Base-by-base conservation (phyloP, 1,140 invertebrate genomes). In the Bradynema listronoti region DNA sequence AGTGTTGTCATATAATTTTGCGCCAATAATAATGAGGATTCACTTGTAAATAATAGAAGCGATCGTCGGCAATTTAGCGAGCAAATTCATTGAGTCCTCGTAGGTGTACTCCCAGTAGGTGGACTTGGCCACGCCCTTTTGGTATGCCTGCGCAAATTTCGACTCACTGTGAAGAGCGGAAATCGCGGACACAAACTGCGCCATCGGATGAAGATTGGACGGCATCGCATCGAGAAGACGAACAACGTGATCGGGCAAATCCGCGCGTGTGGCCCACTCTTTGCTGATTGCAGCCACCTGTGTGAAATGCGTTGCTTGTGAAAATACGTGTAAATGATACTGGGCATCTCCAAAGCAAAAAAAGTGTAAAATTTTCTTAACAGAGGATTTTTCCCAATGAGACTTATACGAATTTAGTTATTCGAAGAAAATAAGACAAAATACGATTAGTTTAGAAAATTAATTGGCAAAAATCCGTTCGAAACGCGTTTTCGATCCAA, bases 181-280 rank as follows among this genome's bases (percentile, higher is more conserved):
- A 59, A 94, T 86, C 9, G 91, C 92, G 30, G 89, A 87, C 42
- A 87, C 87, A 73, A 95, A 90, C 79, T 96, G 92, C 9, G 90
- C 87, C 92, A 96, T 96, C 0, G 91, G 91, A 76, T 95, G 91
- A 27, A 97, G 80, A 62, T 85, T 85, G 65, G 85, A 85, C n/a
- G 93, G 93, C 81, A 97, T 89, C 78, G 91, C 91, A 80, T 95
- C 94, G 62, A 97, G 80, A 83, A 95, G 87, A 27, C 87, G 90
- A 9, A 91, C 89, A 30, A 97, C 90, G 80, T 96, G 91, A 45
- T 86, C 84, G 1, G 93, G 92, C 4, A 98, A 83, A 77, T 84
- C 86, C 78, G 88, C 89, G 66, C 90, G 83, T 36, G 86, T 82
- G 19, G 91, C 90, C 89, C 90, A 95, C 79, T 93, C 89, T 78